A percentile compares a stretch with the other conserved stretches of the same genome.
Evolutionary conservation across 2,888 invertebrate genomes (phyloP).

Genomic region (Nebria salina): DNA sequence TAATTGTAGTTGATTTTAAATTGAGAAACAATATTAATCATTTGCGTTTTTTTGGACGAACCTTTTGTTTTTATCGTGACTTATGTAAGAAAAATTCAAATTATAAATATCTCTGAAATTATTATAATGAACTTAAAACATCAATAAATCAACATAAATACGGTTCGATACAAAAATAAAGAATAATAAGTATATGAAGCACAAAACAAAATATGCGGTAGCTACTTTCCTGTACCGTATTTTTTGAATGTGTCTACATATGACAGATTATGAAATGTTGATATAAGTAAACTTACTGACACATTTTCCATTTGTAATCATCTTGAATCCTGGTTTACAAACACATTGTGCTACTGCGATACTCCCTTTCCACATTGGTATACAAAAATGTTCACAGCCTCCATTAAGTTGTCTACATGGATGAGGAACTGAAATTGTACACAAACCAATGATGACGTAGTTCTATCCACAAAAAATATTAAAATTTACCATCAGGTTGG

Average conservation of each 20-base stretch:
- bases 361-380: conserved; percentile 69
- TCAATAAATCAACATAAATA: too few species aligned
- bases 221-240: neutral
- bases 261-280: neutral
- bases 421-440: conserved; percentile 67
- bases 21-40: too few species aligned
- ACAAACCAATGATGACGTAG: neutral
- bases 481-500: conserved; percentile 74
- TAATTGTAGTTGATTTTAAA: too few species aligned
- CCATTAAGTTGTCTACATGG: conserved; percentile 75
- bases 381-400: conserved; percentile 81
- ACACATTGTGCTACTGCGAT: conserved; percentile 72
- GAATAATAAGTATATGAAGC: too few species aligned
- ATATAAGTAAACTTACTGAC: conserved; percentile 63
- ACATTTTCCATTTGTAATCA: conserved; percentile 70
- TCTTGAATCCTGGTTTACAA: conserved; percentile 77
- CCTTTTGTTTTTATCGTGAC: too few species aligned
- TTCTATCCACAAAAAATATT: conserved; percentile 17
- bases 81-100: too few species aligned
- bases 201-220: neutral
- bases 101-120: too few species aligned
- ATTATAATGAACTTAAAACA: too few species aligned
- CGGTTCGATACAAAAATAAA: too few species aligned
- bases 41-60: too few species aligned
- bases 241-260: neutral